phyloP scores from a whole-genome alignment of 2,888 invertebrate species.

The Aphrophora alni region DNA sequence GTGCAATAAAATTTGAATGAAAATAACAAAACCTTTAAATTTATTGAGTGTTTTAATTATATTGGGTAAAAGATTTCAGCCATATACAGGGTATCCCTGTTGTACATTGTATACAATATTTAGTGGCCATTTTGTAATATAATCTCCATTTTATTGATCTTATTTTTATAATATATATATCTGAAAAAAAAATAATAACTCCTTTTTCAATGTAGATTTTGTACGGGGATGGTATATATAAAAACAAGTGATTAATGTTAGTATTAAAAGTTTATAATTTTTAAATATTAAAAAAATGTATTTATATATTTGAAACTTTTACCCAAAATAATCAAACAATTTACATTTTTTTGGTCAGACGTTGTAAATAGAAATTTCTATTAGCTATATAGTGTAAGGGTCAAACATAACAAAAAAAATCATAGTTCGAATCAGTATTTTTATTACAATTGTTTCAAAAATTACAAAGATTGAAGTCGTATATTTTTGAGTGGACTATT shows the following conservation, averaged over 20 bases:
- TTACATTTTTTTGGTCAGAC: neutral
- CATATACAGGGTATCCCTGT: neutral
- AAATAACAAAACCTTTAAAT: neutral
- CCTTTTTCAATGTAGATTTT: neutral
- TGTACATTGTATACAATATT: neutral
- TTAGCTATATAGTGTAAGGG: neutral
- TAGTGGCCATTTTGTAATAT: neutral
- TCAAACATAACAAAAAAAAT: neutral
- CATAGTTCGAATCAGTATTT: neutral
- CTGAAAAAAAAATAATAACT: neutral
- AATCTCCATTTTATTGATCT: neutral
- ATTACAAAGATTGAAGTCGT: neutral
- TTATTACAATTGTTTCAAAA: neutral
- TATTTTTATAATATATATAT: neutral
- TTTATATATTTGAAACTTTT: neutral
- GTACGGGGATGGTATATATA: no score
- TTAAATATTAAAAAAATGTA: neutral
- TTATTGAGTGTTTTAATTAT: neutral
- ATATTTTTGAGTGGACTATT: neutral
- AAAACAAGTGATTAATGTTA: no score
- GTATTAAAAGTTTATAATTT: neutral
- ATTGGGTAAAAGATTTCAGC: neutral
- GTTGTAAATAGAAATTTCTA: slow-evolving; percentile 1
- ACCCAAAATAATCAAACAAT: neutral
- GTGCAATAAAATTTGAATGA: no score